Evolutionary conservation across 2,797 vertebrate species (phyloP).

Genomic region (Platalea minor): DNA sequence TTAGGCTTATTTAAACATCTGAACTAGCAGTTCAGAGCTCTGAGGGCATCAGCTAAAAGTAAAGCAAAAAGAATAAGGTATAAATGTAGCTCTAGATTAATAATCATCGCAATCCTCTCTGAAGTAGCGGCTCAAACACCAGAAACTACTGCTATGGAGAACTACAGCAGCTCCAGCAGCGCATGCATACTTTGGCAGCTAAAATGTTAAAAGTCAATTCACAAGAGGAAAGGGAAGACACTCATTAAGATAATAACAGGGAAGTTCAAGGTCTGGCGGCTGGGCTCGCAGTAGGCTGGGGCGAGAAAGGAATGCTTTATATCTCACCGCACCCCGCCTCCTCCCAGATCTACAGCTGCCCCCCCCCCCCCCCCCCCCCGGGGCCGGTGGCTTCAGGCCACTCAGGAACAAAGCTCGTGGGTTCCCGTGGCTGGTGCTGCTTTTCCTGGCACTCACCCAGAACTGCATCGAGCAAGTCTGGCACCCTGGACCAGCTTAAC

Average conservation of each 20-base stretch:
- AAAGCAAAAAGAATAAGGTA: not conserved
- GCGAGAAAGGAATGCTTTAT: not conserved
- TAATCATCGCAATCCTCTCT: not conserved
- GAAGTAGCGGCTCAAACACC: not conserved
- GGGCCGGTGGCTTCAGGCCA: not conserved
- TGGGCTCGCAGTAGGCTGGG: not conserved
- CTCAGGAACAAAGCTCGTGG: not conserved
- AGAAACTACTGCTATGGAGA: not conserved
- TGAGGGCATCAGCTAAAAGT: not conserved
- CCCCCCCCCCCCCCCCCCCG: not conserved
- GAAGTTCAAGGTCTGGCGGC: not conserved
- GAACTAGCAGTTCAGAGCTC: not conserved
- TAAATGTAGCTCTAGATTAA: not conserved
- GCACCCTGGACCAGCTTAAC: not conserved
- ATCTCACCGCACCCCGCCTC: not conserved
- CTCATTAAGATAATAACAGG: not conserved
- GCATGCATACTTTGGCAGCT: not conserved
- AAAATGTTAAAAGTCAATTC: not conserved
- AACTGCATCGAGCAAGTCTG: not conserved
- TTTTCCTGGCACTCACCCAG: slow-evolving; percentile 9
- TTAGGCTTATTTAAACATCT: slow-evolving; percentile 13
- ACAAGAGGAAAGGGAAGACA: slow-evolving; percentile 15
- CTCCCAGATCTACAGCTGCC: not conserved
- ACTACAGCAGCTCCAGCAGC: not conserved
- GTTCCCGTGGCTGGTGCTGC: not conserved